Evolutionary conservation across 2,888 invertebrate genomes (phyloP), one percentile per base, ranked within the genome.

Genomic region (Coleophora flavipennella): DNA sequence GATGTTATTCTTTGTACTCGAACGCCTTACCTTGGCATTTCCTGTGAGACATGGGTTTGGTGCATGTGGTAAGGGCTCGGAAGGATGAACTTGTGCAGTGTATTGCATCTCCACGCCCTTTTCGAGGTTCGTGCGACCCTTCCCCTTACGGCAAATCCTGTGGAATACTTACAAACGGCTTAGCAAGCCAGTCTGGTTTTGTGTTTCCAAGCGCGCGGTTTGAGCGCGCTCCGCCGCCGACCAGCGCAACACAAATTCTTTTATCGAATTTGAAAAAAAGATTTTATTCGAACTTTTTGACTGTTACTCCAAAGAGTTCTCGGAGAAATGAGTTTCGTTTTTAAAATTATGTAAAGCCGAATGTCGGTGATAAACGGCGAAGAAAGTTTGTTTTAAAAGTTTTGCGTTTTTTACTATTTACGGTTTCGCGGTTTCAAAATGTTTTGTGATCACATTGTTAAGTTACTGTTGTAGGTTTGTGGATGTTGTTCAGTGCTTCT

Each of bases 141-240:
- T 83, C 81, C 83, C 83, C 81, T 76, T 77, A 72, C 75, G 61
- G 69, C 75, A 72, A 77, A 78, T 79, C 75, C 78, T 77, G 80
- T 77, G 74, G 79, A 79, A 77, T 77, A 81, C 79, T 78, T 76
- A 77, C 77, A 71, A 75, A 69, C 71, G 76, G 75, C 73, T 73
- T 72, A 62, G 50, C 76, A 67, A 75, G 80, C 74, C 83, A 83
- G 83, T 84, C 83, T 81, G 83, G 78, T 81, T 80, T 77, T 74
- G 79, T 68, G 58, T 72, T 73, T 66, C 78, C 64, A 67, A 64
- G 73, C 72, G 83, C 80, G 67, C 78, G 77, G 78, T 60, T 65
- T 74, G 67, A 62, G 64, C 58, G 62, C 73, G 71, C 78, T 68
- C 49, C 62, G 60, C 52, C 55, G 55, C 53, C 54, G 56, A 59